phyloP scores from a whole-genome alignment of 2,888 invertebrate species.

The Syrista parreyssii region DNA sequence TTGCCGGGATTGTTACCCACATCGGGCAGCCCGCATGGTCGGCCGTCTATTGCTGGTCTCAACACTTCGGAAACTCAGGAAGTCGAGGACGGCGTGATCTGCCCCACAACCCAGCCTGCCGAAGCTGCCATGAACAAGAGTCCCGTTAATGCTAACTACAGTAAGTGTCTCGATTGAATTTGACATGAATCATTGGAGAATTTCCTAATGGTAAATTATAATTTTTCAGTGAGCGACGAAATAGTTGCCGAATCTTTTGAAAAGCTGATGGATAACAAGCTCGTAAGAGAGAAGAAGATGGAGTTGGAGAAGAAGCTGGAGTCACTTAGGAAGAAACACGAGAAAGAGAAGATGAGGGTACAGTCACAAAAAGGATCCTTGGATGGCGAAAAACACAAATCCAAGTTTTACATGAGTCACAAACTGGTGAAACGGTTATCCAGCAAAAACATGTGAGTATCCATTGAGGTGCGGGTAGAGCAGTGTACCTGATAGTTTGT shows the following conservation, averaged over 20 bases:
- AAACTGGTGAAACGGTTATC: slow-evolving; percentile 81
- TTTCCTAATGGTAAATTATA: neutral
- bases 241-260: slow-evolving; percentile 84
- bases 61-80: slow-evolving; percentile 52
- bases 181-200: neutral
- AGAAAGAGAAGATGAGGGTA: slow-evolving; percentile 77
- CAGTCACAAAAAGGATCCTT: slow-evolving; percentile 71
- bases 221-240: slow-evolving; percentile 58
- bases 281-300: slow-evolving; percentile 82
- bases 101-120: slow-evolving; percentile 36
- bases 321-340: slow-evolving; percentile 82
- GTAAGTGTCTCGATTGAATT: slow-evolving; percentile 37
- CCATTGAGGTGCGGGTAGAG: neutral
- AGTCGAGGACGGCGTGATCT: slow-evolving; percentile 48
- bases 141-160: slow-evolving; percentile 48
- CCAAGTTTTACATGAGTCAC: slow-evolving; percentile 81
- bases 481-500: neutral
- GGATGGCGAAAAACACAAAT: slow-evolving; percentile 73
- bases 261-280: slow-evolving; percentile 82
- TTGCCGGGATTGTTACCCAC: slow-evolving; percentile 43
- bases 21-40: slow-evolving; percentile 51
- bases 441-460: slow-evolving; percentile 81
- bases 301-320: slow-evolving; percentile 92
- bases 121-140: slow-evolving; percentile 54
- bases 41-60: slow-evolving; percentile 53